Evolutionary conservation across 2,888 invertebrate species (phyloP).

Genomic region (Callyntrura guangdongensis): DNA sequence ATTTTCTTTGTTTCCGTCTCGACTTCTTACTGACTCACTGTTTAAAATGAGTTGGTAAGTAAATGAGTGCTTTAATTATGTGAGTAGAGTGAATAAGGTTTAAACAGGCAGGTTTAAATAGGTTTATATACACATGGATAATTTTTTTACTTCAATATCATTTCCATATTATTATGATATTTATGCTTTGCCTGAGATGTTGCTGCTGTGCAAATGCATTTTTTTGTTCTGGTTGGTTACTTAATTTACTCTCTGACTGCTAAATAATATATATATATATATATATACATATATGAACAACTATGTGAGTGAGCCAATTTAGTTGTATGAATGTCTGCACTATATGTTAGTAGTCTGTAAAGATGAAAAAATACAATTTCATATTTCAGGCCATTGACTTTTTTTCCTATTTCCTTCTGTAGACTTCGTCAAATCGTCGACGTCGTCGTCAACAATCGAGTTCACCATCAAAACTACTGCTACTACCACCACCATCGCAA

Average conservation of each 20-base stretch:
- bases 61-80: background rate
- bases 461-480: conserved; percentile 2
- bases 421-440: conserved; percentile 54
- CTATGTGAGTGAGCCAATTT: background rate
- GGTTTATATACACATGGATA: background rate
- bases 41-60: background rate
- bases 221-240: conserved; percentile 56
- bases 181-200: background rate
- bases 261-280: background rate
- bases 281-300: background rate
- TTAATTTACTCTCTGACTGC: conserved; percentile 5
- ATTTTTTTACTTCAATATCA: background rate
- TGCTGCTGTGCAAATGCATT: background rate
- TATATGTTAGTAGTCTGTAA: background rate
- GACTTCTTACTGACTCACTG: conserved; percentile 32
- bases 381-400: conserved; percentile 73
- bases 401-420: conserved; percentile 70
- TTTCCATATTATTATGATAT: background rate
- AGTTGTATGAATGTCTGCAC: background rate
- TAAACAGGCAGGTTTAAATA: background rate
- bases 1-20: background rate
- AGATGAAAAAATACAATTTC: conserved; percentile 8
- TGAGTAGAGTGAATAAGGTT: background rate
- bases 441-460: conserved; percentile 45
- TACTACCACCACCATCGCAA: background rate